Base-by-base conservation (phyloP, 1,140 invertebrate genomes). In the Formica selysi region DNA sequence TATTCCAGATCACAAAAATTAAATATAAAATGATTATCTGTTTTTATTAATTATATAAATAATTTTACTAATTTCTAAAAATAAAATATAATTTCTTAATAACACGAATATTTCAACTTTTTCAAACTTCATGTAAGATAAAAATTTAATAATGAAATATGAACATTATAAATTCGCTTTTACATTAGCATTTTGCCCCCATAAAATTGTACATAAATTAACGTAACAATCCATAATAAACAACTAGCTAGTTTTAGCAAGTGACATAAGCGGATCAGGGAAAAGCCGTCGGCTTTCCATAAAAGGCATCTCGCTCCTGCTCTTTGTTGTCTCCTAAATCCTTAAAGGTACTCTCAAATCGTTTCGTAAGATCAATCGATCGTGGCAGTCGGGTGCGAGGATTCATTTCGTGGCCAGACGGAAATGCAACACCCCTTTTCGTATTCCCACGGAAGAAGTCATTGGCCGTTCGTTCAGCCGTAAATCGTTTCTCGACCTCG, bases 401-500 rank as follows among this genome's bases (percentile, higher is more conserved):
- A 85, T 85, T 76, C 70, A 76, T 76, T 76, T 78, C 73, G 81
- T 57, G 81, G 81, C 32, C 22, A 57, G 65, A 68, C 71, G 41
- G 70, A 78, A 85, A 76, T 51, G 62, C 62, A 85, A 85, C 86
- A 85, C 54, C 68, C 81, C 81, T 68, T 64, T 61, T 85, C 29
- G 74, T 78, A 57, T 86, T 76, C 76, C 70, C 76, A 83, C 76
- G 76, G 61, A 85, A 89, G 76, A 44, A 80, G 71, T 61, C 67
- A 71, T 76, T 86, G 70, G 51, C 59, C 67, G 87, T 70, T 86
- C 85, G 78, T 64, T 87, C 76, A 79, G 76, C 68, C 88, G 85
- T 90, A 86, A 90, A 90, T 88, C 87, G 85, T 90, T 90, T 73
- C 89, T 86, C 87, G 73, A 86, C 87, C 85, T 81, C 84, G 71